Base-by-base conservation (phyloP, 2,888 invertebrate species). In the Drosophila limbata region DNA sequence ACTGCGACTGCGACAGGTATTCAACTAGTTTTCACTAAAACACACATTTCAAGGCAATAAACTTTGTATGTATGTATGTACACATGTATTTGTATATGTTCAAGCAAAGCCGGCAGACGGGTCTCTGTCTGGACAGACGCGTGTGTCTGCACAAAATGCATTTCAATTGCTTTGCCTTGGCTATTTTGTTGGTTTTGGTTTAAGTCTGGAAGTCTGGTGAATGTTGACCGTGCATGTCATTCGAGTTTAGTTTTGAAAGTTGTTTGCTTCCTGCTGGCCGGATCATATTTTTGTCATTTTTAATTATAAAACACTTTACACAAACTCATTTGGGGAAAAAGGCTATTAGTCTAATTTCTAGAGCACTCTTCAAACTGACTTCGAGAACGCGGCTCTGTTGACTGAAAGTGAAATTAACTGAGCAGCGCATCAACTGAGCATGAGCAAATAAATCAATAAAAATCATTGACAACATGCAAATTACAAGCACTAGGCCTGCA, bases 251-350 rank as follows among this genome's bases (percentile, higher is more conserved):
- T 74, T 88, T 83, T 73, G 84, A 84, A 84, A 84, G 84, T 84
- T 88, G 84, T 84, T 88, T 83, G 86, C 87, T 84, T 84, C 84
- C 88, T 86, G 86, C 84, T 78, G 75, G 39, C 48, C 47, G 28
- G 40, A 37, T 56, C 63, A 48, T 55, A 53, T 35, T 62, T 63
- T 78, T 50, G 55, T 56, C 60, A 77, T 64, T 79, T 79, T 77
- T 82, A 67, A 79, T 82, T 69, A 69, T 65, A 64, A 70, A 72
- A 56, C 65, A 69, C 65, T 72, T 52, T 9, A 45, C 52, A 50
- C 45, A 45, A 47, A 31, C 53, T 25, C 15, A 15, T 6, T 33
- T 6, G 28, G 28, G 33, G 2, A 11, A 10, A 25, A 56, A 44
- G 33, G 21, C 44, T 19, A 44, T 21, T 21, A 56, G 19, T 42